These are phyloP conservation scores for Littorina saxatilis DNA, from an alignment of 1,140 invertebrate species.

Conservation along the genomic window DNA sequence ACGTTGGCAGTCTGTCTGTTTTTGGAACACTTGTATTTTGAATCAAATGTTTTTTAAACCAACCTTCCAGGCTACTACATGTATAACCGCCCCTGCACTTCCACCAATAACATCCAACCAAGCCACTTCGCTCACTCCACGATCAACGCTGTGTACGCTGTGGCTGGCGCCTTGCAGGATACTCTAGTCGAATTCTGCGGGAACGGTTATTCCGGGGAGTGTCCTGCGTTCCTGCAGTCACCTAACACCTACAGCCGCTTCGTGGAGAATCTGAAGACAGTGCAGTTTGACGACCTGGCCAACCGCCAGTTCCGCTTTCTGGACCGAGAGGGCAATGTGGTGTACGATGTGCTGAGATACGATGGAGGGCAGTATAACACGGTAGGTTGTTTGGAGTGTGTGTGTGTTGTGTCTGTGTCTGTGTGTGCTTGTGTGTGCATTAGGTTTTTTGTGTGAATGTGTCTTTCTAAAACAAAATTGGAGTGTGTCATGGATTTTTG, in stretches of 20 bases:
- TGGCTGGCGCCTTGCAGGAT: constrained; percentile 56
- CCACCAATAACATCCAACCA: constrained; percentile 36
- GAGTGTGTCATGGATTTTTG: background rate
- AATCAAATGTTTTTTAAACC: no score
- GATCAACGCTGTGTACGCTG: constrained; percentile 69
- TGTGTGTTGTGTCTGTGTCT: background rate
- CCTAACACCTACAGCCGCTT: constrained; percentile 50
- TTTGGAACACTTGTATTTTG: no score
- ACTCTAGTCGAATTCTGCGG: constrained; percentile 66
- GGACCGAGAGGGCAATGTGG: constrained; percentile 60
- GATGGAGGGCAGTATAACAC: constrained; percentile 46
- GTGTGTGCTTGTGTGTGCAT: background rate
- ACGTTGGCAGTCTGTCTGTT: no score
- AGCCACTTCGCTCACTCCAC: constrained; percentile 61
- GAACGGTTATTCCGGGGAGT: constrained; percentile 53
- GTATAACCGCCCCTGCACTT: constrained; percentile 1
- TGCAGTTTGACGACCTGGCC: constrained; percentile 50
- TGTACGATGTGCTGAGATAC: constrained; percentile 58
- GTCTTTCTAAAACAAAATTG: no score
- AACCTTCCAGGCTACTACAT: background rate
- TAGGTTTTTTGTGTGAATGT: background rate
- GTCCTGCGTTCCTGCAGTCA: constrained; percentile 49
- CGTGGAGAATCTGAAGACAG: constrained; percentile 54
- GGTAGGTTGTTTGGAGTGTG: constrained; percentile 43
- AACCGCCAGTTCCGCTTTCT: constrained; percentile 55